phyloP scores from a whole-genome alignment of 2,888 invertebrate genomes.

The Polyommatus icarus region DNA sequence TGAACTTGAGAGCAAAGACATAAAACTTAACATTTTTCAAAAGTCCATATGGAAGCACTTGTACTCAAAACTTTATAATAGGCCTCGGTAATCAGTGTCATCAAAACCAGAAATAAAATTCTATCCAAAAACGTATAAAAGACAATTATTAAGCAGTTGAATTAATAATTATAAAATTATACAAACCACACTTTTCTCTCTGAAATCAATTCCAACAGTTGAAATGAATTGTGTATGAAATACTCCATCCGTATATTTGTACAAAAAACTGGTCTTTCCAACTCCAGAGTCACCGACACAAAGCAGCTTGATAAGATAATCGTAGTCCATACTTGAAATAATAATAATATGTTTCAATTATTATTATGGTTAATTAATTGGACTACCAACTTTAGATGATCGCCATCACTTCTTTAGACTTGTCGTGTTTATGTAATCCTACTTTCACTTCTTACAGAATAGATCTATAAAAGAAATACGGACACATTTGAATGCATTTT shows the following conservation, averaged over 20 bases:
- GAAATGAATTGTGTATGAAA: constrained; percentile 97
- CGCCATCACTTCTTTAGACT: not conserved
- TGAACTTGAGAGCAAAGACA: too few relatives aligned
- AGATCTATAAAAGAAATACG: not conserved
- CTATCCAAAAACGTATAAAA: not conserved
- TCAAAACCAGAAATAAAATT: not conserved
- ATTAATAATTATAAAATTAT: constrained; percentile 44
- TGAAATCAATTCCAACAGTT: constrained; percentile 98
- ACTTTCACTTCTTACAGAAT: not conserved
- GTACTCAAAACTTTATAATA: not conserved
- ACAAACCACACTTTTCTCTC: constrained; percentile 94
- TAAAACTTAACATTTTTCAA: not conserved
- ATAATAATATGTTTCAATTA: not conserved
- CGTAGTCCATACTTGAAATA: constrained; percentile 86
- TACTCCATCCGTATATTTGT: constrained; percentile 96
- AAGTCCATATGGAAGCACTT: not conserved
- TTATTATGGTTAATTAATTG: not conserved
- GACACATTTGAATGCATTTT: not conserved
- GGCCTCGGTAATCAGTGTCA: not conserved
- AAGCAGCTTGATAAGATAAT: constrained; percentile 95
- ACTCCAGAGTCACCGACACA: constrained; percentile 98
- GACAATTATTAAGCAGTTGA: not conserved
- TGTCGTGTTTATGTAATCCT: not conserved
- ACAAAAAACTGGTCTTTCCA: constrained; percentile 97
- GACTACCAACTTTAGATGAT: constrained; percentile 11